A percentile compares a stretch with the other conserved stretches of the same genome.
phyloP scores from a whole-genome alignment of 1,140 invertebrate genomes.

The Tenebrio molitor region DNA sequence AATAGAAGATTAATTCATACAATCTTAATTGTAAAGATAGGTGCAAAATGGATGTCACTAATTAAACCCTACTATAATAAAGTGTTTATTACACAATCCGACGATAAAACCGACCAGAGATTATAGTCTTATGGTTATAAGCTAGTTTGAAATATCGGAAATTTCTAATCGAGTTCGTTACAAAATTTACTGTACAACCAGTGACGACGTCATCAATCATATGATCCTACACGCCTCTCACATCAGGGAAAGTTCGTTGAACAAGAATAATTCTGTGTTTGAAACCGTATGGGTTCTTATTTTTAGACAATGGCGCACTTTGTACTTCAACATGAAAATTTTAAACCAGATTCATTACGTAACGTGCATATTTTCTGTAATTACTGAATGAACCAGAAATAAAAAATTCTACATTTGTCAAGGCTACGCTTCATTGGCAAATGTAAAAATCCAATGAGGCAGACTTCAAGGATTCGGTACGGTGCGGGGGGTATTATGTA shows the following conservation, averaged over 20 bases:
- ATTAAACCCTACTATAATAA: neutral
- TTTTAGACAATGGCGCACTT: constrained; percentile 1
- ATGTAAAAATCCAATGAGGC: neutral
- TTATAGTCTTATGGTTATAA: too few relatives aligned
- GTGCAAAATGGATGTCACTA: neutral
- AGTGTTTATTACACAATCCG: neutral
- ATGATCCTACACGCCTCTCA: constrained; percentile 6
- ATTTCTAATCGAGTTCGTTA: neutral
- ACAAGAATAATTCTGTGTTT: neutral
- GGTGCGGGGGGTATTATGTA: constrained; percentile 25
- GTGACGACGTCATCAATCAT: constrained; percentile 6
- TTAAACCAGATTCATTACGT: too few relatives aligned
- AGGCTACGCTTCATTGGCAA: constrained; percentile 6
- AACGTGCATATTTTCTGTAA: neutral
- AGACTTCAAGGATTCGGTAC: constrained; percentile 11
- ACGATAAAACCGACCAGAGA: constrained; percentile 4
- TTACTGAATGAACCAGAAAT: neutral
- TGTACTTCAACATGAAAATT: neutral
- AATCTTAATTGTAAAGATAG: constrained; percentile 2
- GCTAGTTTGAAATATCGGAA: constrained; percentile 2
- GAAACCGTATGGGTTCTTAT: neutral
- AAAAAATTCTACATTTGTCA: neutral
- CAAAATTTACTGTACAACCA: neutral
- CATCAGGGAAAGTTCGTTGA: constrained; percentile 15
- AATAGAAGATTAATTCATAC: constrained; percentile 9